These are phyloP conservation scores for Muscicapa adusta DNA, from an alignment of 2,113 vertebrate species.

Conservation along the genomic window DNA sequence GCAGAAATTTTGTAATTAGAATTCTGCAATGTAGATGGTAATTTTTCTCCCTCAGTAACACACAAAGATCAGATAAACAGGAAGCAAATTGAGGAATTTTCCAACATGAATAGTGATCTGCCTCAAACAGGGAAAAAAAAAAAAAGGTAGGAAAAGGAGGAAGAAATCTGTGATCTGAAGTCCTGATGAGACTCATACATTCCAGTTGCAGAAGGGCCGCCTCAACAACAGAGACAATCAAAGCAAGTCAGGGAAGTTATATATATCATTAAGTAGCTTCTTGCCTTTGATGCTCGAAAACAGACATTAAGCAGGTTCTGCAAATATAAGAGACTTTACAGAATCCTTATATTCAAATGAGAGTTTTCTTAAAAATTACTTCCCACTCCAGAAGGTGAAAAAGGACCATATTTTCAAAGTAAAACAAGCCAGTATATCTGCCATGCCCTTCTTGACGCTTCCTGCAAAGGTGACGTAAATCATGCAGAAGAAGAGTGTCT, in stretches of 20 bases:
- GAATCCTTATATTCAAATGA: neutral
- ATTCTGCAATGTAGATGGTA: conserved; percentile 64
- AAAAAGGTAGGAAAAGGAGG: neutral
- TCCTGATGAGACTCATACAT: neutral
- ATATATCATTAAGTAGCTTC: neutral
- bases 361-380: neutral
- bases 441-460: neutral
- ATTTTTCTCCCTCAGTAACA: conserved; percentile 50
- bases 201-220: neutral
- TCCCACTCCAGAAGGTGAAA: neutral
- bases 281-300: neutral
- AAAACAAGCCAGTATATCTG: neutral
- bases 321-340: neutral
- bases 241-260: neutral
- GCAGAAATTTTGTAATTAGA: conserved; percentile 70
- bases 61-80: conserved; percentile 59
- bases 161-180: neutral
- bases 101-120: conserved; percentile 47
- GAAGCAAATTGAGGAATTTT: conserved; percentile 54
- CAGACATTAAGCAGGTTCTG: neutral
- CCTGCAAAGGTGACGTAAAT: neutral
- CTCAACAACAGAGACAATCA: conserved; percentile 4
- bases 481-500: neutral
- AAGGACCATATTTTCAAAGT: neutral
- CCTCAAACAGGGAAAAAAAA: neutral